Percentiles rank a stretch among this genome's conserved stretches.
Evolutionary conservation across 2,888 invertebrate genomes (phyloP).

Genomic region (Dynastes grantii): DNA sequence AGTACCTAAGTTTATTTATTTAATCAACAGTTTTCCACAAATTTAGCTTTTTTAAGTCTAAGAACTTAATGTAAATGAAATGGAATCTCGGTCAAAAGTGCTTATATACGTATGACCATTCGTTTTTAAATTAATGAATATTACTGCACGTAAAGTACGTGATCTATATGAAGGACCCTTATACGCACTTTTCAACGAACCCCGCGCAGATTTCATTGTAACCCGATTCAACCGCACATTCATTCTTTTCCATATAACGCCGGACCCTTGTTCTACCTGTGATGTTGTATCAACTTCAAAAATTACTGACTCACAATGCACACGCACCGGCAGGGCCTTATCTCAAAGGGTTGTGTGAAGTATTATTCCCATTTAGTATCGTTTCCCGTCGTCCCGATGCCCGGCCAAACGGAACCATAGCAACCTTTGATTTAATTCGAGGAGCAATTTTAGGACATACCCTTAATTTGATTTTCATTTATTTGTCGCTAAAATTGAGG

Average conservation of each 20-base stretch:
- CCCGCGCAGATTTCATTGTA: slow-evolving; percentile 30
- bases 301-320: slow-evolving; percentile 47
- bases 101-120: background rate
- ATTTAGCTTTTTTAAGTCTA: no score
- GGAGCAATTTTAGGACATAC: slow-evolving; percentile 45
- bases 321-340: slow-evolving; percentile 5
- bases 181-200: background rate
- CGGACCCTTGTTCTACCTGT: slow-evolving; percentile 48
- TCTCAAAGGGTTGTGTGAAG: slow-evolving; percentile 43
- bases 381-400: slow-evolving; percentile 30
- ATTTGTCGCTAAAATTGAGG: slow-evolving; percentile 42
- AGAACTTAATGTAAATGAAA: no score
- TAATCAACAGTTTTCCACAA: no score
- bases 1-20: no score
- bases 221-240: slow-evolving; percentile 57
- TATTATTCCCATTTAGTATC: slow-evolving; percentile 47
- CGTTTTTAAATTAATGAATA: background rate
- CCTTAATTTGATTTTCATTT: slow-evolving; percentile 50
- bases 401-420: slow-evolving; percentile 48
- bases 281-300: slow-evolving; percentile 51
- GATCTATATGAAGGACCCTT: background rate
- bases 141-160: no score
- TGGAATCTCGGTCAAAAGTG: no score
- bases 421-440: slow-evolving; percentile 52
- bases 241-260: slow-evolving; percentile 40